These are phyloP conservation scores for Oreonectes daqikongensis DNA, from an alignment of 2,797 vertebrate genomes.

Conservation along the genomic window DNA sequence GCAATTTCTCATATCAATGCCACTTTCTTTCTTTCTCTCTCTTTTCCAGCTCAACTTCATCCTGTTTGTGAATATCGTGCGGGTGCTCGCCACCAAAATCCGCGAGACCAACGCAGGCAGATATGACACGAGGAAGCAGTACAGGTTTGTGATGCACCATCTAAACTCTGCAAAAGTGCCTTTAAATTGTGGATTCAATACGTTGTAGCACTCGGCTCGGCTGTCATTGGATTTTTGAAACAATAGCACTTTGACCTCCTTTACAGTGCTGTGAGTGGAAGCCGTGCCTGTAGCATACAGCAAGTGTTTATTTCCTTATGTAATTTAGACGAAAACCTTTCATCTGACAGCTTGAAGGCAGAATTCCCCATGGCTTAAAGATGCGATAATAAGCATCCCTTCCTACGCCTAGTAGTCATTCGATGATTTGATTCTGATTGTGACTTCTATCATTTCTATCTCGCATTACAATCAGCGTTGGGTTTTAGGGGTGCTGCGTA, in stretches of 20 bases:
- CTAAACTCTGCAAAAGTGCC: not conserved
- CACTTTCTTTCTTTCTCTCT: slow-evolving; percentile 10
- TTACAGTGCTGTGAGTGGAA: slow-evolving; percentile 10
- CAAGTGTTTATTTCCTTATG: slow-evolving; percentile 22
- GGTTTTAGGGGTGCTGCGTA: not conserved
- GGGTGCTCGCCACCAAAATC: slow-evolving; percentile 88
- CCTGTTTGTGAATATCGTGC: slow-evolving; percentile 88
- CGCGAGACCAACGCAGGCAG: slow-evolving; percentile 88
- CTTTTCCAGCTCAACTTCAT: slow-evolving; percentile 85
- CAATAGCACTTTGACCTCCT: not conserved
- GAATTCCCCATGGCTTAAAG: slow-evolving; percentile 28
- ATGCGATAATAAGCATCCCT: slow-evolving; percentile 24
- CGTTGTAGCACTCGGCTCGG: too few relatives aligned
- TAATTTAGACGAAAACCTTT: slow-evolving; percentile 30
- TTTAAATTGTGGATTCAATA: not conserved
- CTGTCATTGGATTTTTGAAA: not conserved
- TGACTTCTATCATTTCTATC: slow-evolving; percentile 12
- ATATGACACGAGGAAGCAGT: slow-evolving; percentile 87
- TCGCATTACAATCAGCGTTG: not conserved
- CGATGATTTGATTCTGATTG: slow-evolving; percentile 13
- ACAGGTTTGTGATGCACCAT: slow-evolving; percentile 76
- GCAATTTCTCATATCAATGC: not conserved
- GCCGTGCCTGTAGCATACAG: slow-evolving; percentile 9
- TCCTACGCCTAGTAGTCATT: not conserved
- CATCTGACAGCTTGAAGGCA: slow-evolving; percentile 28